Evolutionary conservation across 2,888 invertebrate species (phyloP).

Genomic region (Macaria liturata): DNA sequence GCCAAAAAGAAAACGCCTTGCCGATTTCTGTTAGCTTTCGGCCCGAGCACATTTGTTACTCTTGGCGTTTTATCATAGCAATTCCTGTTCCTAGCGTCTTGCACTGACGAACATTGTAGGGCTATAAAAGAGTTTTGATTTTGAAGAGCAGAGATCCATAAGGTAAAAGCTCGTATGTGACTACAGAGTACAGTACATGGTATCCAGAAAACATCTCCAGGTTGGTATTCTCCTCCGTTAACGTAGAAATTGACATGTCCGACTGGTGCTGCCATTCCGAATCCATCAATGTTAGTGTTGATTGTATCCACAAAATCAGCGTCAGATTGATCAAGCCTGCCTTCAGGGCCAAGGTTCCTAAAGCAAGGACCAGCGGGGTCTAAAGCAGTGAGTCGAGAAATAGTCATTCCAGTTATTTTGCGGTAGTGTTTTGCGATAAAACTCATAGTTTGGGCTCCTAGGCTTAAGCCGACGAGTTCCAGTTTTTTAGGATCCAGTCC

Average conservation of each 20-base stretch:
- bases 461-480: constrained; percentile 36
- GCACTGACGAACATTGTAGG: constrained; percentile 40
- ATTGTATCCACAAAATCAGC: constrained; percentile 40
- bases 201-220: constrained; percentile 27
- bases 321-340: constrained; percentile 38
- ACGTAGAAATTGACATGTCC: constrained; percentile 24
- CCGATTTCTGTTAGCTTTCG: constrained; percentile 38
- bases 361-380: constrained; percentile 44
- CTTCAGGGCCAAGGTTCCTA: constrained; percentile 31
- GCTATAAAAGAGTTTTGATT: constrained; percentile 40
- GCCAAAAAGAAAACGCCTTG: constrained; percentile 49
- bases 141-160: constrained; percentile 39
- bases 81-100: constrained; percentile 38
- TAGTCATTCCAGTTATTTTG: constrained; percentile 35
- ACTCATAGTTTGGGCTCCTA: constrained; percentile 39
- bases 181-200: constrained; percentile 28
- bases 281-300: constrained; percentile 39
- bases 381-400: constrained; percentile 37
- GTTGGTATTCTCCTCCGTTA: constrained; percentile 38
- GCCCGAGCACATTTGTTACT: constrained; percentile 33
- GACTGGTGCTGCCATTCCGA: constrained; percentile 37
- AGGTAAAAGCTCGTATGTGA: constrained; percentile 15
- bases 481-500: constrained; percentile 38
- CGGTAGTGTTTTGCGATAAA: constrained; percentile 38
- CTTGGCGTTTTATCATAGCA: constrained; percentile 39